phyloP scores from a whole-genome alignment of 2,797 vertebrate species.

The Parambassis ranga region DNA sequence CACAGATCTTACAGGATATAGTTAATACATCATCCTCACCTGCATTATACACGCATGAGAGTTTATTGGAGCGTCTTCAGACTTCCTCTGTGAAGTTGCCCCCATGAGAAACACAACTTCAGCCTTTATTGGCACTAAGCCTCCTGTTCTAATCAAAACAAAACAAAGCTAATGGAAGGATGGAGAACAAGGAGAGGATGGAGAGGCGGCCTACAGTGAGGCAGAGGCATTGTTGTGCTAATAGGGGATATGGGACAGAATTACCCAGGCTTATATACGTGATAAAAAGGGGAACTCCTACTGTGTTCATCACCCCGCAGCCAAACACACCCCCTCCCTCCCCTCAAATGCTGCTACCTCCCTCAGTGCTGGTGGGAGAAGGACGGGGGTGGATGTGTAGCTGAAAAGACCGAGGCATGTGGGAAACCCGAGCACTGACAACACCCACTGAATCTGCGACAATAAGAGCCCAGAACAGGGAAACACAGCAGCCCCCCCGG shows the following conservation, averaged over 20 bases:
- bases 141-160: slow-evolving; percentile 5
- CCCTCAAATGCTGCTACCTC: slow-evolving; percentile 4
- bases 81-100: not conserved
- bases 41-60: not conserved
- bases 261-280: slow-evolving; percentile 29
- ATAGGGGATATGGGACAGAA: slow-evolving; percentile 27
- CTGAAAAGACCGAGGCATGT: slow-evolving; percentile 18
- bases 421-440: slow-evolving; percentile 22
- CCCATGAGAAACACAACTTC: not conserved
- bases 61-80: not conserved
- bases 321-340: not conserved
- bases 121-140: slow-evolving; percentile 11
- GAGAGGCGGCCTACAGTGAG: not conserved
- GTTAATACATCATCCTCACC: not conserved
- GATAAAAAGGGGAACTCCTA: slow-evolving; percentile 28
- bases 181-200: slow-evolving; percentile 17
- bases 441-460: not conserved
- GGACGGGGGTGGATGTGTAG: not conserved
- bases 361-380: not conserved
- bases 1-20: not conserved
- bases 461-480: slow-evolving; percentile 4
- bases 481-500: not conserved
- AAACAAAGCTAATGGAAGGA: slow-evolving; percentile 1
- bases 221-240: slow-evolving; percentile 38
- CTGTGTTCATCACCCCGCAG: slow-evolving; percentile 33